Percentiles rank a stretch among this genome's conserved stretches.
Evolutionary conservation across 2,888 invertebrate genomes (phyloP).

Genomic region (Tenthredo livida): DNA sequence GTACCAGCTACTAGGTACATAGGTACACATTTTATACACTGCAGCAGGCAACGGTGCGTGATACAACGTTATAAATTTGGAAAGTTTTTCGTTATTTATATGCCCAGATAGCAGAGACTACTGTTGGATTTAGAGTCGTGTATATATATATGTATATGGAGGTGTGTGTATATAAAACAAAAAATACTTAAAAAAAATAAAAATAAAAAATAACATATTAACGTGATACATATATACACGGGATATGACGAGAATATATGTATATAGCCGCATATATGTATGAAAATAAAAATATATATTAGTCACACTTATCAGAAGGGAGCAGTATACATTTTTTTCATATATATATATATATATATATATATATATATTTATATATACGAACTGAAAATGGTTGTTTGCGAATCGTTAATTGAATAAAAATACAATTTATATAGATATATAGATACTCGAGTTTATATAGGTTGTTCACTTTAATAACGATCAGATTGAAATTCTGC

Average conservation of each 20-base stretch:
- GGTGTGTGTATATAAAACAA: background rate
- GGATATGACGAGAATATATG: background rate
- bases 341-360: too few relatives aligned
- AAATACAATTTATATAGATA: background rate
- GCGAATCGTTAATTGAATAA: background rate
- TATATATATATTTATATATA: background rate
- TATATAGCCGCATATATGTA: background rate
- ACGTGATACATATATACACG: background rate
- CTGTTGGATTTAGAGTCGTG: constrained; percentile 33
- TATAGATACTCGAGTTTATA: background rate
- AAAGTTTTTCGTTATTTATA: constrained; percentile 50
- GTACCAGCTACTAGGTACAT: background rate
- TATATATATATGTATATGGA: background rate
- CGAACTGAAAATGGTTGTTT: background rate
- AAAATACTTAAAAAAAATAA: background rate
- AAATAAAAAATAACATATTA: background rate
- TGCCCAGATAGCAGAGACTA: constrained; percentile 34
- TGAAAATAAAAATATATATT: background rate
- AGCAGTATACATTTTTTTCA: too few relatives aligned
- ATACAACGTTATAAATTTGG: constrained; percentile 49
- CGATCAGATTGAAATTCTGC: background rate
- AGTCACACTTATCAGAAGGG: too few relatives aligned
- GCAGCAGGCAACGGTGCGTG: constrained; percentile 38
- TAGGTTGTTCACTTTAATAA: constrained; percentile 3
- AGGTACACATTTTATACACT: constrained; percentile 36